Evolutionary conservation across 2,888 invertebrate genomes (phyloP).

Genomic region (Lithophane ornitopus): DNA sequence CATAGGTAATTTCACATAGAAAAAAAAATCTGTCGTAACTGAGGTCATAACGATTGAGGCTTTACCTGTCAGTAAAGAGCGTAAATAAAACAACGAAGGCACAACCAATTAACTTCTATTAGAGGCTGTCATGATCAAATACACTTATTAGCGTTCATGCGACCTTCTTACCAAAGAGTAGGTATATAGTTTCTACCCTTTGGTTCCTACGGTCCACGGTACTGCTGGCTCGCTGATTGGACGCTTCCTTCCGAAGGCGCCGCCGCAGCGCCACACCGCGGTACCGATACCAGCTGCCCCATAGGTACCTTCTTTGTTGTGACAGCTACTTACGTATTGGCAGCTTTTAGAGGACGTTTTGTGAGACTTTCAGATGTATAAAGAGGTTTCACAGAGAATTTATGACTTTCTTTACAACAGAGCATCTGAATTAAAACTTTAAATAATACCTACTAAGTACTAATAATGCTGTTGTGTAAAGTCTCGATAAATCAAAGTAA

Average conservation of each 20-base stretch:
- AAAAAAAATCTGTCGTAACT: neutral
- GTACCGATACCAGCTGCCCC: neutral
- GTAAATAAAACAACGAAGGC: neutral
- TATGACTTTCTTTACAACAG: neutral
- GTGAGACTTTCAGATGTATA: neutral
- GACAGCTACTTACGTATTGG: neutral
- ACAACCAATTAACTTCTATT: slow-evolving; percentile 4
- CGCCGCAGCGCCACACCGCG: slow-evolving; percentile 4
- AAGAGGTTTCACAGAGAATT: neutral
- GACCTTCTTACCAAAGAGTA: slow-evolving; percentile 40
- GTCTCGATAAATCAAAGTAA: slow-evolving; percentile 51
- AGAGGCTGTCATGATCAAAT: slow-evolving; percentile 31
- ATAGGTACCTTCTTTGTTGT: slow-evolving; percentile 8
- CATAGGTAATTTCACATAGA: neutral
- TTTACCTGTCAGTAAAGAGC: neutral
- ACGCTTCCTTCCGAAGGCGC: slow-evolving; percentile 64
- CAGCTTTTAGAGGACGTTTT: slow-evolving; percentile 10
- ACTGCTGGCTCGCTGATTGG: slow-evolving; percentile 64
- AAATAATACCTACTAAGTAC: slow-evolving; percentile 8
- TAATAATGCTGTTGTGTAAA: slow-evolving; percentile 13
- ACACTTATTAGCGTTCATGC: slow-evolving; percentile 55
- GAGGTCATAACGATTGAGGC: neutral
- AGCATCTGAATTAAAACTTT: neutral
- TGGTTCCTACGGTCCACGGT: slow-evolving; percentile 53
- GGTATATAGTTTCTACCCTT: neutral